Percentiles rank a stretch among this genome's conserved stretches.
Conservation (phyloP, 2,888 invertebrate species). For the Selenia dentaria region DNA sequence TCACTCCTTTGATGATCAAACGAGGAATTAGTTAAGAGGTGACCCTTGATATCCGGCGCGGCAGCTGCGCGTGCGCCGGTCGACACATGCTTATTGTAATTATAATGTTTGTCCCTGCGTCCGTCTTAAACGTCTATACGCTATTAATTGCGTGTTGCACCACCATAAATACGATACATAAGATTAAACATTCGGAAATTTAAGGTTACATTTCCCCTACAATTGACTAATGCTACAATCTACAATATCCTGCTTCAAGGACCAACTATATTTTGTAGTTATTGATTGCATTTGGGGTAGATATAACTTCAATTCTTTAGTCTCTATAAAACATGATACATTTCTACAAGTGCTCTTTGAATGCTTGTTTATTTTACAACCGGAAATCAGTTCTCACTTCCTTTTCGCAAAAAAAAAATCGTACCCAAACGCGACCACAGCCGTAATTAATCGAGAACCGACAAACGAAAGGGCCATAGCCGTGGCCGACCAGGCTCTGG, state of each 20-base stretch:
- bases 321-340: too few species aligned
- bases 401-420: conserved; percentile 16
- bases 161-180: too few species aligned
- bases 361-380: conserved; percentile 8
- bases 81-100: conserved; percentile 62
- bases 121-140: conserved; percentile 38
- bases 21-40: conserved; percentile 71
- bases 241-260: too few species aligned
- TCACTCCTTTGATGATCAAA: conserved; percentile 77
- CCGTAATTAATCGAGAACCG: conserved; percentile 20
- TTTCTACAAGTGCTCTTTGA: background rate
- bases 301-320: too few species aligned
- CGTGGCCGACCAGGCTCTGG: background rate
- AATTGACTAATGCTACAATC: too few species aligned
- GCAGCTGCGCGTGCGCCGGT: conserved; percentile 61
- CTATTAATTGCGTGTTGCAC: background rate
- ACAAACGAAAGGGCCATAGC: conserved; percentile 22
- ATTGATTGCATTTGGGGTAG: too few species aligned
- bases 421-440: conserved; percentile 7
- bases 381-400: conserved; percentile 20
- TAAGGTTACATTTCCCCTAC: too few species aligned
- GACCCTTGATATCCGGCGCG: conserved; percentile 77
- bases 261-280: too few species aligned
- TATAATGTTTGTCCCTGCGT: conserved; percentile 52
- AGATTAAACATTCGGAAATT: too few species aligned